Conservation (phyloP, 1,140 invertebrate species). For the Drosophila murphyi region DNA sequence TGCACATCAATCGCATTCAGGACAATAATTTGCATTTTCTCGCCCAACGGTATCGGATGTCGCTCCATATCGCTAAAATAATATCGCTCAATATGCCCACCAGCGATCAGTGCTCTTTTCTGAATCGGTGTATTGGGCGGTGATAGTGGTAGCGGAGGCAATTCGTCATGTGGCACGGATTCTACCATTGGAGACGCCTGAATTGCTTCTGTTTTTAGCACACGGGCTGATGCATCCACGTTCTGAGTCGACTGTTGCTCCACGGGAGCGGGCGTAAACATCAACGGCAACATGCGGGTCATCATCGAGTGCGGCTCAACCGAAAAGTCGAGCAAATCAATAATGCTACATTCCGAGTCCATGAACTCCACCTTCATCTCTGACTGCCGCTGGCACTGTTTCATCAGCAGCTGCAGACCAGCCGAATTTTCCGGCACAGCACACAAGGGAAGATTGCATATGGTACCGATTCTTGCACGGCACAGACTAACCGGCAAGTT, state of each 20-base stretch:
- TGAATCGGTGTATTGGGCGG: constrained; percentile 33
- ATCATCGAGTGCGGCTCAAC: constrained; percentile 36
- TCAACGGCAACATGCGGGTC: constrained; percentile 41
- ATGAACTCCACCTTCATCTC: constrained; percentile 22
- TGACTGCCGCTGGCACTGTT: neutral
- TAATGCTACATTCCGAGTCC: neutral
- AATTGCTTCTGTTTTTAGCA: neutral
- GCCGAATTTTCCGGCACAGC: constrained; percentile 35
- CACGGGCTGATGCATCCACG: neutral
- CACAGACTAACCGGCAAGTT: constrained; percentile 42
- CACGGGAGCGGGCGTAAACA: constrained; percentile 35
- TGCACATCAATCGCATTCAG: constrained; percentile 12
- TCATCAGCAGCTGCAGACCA: constrained; percentile 23
- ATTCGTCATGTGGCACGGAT: neutral
- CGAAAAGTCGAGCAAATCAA: constrained; percentile 38
- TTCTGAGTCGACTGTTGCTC: constrained; percentile 6
- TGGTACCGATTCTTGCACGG: constrained; percentile 33
- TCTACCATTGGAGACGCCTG: neutral
- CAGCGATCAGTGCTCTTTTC: neutral
- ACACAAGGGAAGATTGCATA: constrained; percentile 41
- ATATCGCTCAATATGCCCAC: constrained; percentile 16
- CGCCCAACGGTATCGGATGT: constrained; percentile 27
- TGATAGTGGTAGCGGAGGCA: constrained; percentile 40
- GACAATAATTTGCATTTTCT: constrained; percentile 17
- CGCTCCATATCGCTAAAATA: constrained; percentile 36